Evolutionary conservation across 1,140 invertebrate species (phyloP), one percentile per base, ranked within the genome.

Genomic region (Arctopsyche grandis): DNA sequence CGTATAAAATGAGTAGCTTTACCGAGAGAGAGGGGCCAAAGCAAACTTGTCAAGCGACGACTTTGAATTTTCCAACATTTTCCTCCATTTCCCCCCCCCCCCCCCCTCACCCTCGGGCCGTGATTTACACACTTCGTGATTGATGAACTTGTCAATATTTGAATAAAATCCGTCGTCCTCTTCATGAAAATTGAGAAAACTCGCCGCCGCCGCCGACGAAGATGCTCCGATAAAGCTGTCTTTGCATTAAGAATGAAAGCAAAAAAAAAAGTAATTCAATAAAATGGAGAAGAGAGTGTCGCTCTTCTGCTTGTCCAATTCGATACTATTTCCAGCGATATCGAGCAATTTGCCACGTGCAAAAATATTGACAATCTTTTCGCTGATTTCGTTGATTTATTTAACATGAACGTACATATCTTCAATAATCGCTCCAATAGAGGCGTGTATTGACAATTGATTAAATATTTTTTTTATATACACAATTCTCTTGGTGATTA

Each of bases 71-170:
- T 70, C 29, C 26, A 29, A 70, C 14, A 38, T 70, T 70, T 70
- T 29, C 69, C 69, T 26, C 5, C 19, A 26, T 1, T 7, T 19
- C 63, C 12, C n/a, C 7, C 7, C 7, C 29, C 29, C 29, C n/a
- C 1, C n/a, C 63, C 63, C 12, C n/a, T 38, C 7, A 4, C 29
- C 29, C 29, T 38, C n/a, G 29, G 29, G 29, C 29, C 69, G 44
- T 48, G 75, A 77, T 69, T 77, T 58, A 60, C 60, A 77, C 75
- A 38, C 21, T 77, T 66, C 74, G 38, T 77, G 75, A 77, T 77
- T 77, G 75, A 77, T 77, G 75, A 77, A 69, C 29, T 24, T 58
- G 75, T 60, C 75, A 77, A 77, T 77, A 77, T 77, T 77, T 77
- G 75, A 58, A 77, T 66, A 77, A 69, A 75, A 77, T 77, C 75